Evolutionary conservation across 2,113 vertebrate species (phyloP).

Genomic region (Menidia beryllina): DNA sequence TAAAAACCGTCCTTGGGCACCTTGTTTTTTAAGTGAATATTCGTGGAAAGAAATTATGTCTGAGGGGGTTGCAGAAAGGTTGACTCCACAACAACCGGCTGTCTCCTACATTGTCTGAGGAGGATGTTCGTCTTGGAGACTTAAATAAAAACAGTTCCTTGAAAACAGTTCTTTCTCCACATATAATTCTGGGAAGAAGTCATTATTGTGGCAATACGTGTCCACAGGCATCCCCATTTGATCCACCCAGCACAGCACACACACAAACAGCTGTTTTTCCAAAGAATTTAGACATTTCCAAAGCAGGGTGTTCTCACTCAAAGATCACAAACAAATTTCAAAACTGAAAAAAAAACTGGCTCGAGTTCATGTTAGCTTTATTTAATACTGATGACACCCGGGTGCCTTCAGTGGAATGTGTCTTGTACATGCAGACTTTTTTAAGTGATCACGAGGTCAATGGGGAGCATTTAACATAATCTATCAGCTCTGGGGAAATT

Average conservation of each 20-base stretch:
- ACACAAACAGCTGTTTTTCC: constrained; percentile 48
- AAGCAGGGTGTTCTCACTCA: constrained; percentile 1
- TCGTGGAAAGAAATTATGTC: constrained; percentile 20
- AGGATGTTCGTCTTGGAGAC: constrained; percentile 43
- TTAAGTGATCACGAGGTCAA: constrained; percentile 34
- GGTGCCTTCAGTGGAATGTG: neutral
- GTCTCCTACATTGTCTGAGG: constrained; percentile 6
- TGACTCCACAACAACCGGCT: constrained; percentile 16
- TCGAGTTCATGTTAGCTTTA: constrained; percentile 9
- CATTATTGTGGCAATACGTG: constrained; percentile 69
- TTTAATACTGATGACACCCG: constrained; percentile 1
- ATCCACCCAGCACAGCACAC: constrained; percentile 44
- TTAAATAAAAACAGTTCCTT: constrained; percentile 63
- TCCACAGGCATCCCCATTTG: constrained; percentile 71
- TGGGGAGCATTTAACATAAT: constrained; percentile 6
- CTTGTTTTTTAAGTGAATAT: constrained; percentile 25
- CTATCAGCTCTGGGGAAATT: constrained; percentile 9
- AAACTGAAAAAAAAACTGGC: neutral
- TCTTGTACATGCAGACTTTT: constrained; percentile 16
- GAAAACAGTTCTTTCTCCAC: constrained; percentile 16
- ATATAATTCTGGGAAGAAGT: constrained; percentile 46
- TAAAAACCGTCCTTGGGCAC: neutral
- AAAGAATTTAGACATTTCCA: constrained; percentile 13
- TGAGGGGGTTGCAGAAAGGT: neutral
- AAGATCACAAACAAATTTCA: constrained; percentile 35